phyloP scores from a whole-genome alignment of 2,797 vertebrate genomes.

The Coendou prehensilis region DNA sequence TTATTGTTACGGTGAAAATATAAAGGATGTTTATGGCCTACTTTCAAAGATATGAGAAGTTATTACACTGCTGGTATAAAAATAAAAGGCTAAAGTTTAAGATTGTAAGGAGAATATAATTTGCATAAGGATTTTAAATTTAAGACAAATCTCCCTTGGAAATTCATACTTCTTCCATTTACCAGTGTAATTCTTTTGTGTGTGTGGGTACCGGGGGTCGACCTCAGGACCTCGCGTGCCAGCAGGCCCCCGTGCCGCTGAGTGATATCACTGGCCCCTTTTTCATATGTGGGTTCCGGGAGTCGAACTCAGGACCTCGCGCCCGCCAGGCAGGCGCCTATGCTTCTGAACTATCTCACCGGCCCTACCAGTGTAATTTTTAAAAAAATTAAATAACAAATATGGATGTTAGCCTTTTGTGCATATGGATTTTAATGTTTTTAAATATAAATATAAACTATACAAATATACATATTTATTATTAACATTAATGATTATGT shows the following conservation, averaged over 20 bases:
- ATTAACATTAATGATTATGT: background rate
- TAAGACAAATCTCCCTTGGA: background rate
- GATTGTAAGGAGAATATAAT: background rate
- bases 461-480: background rate
- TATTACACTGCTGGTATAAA: background rate
- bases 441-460: background rate
- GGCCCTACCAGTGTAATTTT: background rate
- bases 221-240: too few relatives aligned
- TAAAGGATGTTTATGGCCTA: background rate
- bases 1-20: background rate
- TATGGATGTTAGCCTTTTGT: background rate
- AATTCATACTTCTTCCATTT: background rate
- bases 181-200: background rate
- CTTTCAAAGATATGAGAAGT: background rate
- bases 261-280: too few relatives aligned
- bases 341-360: too few relatives aligned
- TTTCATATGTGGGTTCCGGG: too few relatives aligned
- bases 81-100: background rate
- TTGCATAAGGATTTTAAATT: slow-evolving; percentile 20
- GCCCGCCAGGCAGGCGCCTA: too few relatives aligned
- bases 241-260: too few relatives aligned
- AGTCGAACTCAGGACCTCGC: too few relatives aligned
- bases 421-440: background rate
- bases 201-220: too few relatives aligned
- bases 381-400: background rate